Percentiles rank a stretch among this genome's conserved stretches.
These are phyloP conservation scores for Drosophila macrospina DNA, from an alignment of 2,888 invertebrate genomes.

Conservation along the genomic window DNA sequence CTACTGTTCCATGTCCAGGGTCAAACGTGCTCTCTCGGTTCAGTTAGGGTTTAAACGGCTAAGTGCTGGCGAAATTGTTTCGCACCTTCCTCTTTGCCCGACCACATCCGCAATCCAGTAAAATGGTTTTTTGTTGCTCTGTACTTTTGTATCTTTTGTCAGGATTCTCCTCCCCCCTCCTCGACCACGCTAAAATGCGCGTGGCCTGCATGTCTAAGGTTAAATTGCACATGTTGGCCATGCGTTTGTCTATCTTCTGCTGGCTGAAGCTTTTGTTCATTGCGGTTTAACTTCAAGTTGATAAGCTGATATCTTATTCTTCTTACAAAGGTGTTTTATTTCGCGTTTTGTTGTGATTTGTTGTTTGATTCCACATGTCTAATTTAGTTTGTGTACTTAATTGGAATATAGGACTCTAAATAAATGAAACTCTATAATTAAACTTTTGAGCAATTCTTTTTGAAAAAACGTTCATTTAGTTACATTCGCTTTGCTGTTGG, in stretches of 20 bases:
- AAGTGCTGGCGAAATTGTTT: constrained; percentile 79
- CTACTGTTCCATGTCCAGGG: constrained; percentile 46
- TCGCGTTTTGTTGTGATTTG: constrained; percentile 20
- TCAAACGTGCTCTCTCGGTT: constrained; percentile 76
- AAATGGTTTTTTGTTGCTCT: constrained; percentile 26
- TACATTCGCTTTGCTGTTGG: background rate
- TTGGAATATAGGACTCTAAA: constrained; percentile 41
- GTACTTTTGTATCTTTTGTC: constrained; percentile 27
- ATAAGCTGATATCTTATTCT: constrained; percentile 52
- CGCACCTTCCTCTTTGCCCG: constrained; percentile 54
- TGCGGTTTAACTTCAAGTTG: constrained; percentile 61
- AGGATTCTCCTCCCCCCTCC: background rate
- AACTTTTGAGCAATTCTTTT: background rate
- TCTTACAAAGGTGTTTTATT: constrained; percentile 9
- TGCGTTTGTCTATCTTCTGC: constrained; percentile 53
- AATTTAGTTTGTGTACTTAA: constrained; percentile 27
- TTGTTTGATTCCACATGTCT: constrained; percentile 38
- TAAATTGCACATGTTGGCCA: constrained; percentile 69
- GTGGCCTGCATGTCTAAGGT: constrained; percentile 61
- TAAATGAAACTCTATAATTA: background rate
- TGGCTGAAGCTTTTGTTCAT: constrained; percentile 49
- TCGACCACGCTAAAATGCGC: constrained; percentile 1
- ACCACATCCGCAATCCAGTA: constrained; percentile 15
- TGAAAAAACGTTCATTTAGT: background rate
- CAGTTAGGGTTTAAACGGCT: constrained; percentile 77